A percentile compares a stretch with the other conserved stretches of the same genome.
phyloP scores from a whole-genome alignment of 2,113 vertebrate genomes.

The Melanocharis versteri region DNA sequence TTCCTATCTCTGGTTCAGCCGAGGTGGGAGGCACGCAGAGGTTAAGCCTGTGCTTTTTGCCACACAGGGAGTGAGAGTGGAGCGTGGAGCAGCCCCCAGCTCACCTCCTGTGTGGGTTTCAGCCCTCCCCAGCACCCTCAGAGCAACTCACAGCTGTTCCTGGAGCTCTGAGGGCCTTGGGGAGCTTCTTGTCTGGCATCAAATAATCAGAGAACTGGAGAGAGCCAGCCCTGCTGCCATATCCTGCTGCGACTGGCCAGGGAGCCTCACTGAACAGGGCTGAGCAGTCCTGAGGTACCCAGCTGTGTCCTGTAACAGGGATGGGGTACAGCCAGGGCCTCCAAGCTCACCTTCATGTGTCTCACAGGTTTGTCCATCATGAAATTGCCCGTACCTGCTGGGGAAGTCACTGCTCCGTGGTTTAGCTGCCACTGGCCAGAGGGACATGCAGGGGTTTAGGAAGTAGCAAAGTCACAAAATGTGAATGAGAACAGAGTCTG shows the following conservation, averaged over 20 bases:
- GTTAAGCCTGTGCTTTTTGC: neutral
- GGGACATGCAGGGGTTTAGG: neutral
- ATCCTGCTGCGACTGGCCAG: neutral
- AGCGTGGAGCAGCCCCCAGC: neutral
- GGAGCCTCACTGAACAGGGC: accelerated
- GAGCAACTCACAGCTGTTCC: neutral
- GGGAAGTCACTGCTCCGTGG: neutral
- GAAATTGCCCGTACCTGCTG: neutral
- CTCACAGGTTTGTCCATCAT: neutral
- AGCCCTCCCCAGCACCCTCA: neutral
- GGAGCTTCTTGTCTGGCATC: neutral
- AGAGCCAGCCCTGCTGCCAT: neutral
- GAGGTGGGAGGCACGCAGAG: neutral
- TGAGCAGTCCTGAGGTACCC: neutral
- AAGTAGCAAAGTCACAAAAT: neutral
- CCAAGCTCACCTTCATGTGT: neutral
- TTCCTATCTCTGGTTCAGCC: neutral
- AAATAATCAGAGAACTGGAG: neutral
- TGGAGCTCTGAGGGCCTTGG: neutral
- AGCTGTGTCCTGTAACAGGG: neutral
- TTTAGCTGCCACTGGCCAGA: neutral
- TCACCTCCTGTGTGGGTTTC: neutral
- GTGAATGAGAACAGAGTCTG: neutral
- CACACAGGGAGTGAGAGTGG: neutral
- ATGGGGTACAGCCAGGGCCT: neutral